Base-by-base conservation (phyloP, 2,113 vertebrate species). In the Thunnus thynnus region DNA sequence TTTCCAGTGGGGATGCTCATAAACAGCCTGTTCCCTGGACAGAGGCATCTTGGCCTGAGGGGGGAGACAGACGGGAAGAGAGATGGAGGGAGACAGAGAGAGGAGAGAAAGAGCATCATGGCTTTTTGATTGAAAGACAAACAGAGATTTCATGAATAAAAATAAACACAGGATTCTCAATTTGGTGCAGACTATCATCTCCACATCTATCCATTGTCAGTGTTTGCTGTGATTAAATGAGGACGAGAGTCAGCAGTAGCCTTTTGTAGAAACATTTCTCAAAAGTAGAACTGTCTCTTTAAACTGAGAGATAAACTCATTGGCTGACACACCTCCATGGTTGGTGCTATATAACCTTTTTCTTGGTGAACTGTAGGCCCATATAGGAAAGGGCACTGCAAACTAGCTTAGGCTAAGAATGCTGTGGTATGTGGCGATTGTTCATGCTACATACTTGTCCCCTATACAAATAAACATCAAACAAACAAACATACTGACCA, bases 1-100 rank as follows among this genome's bases (percentile, higher is more conserved):
- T 78, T 83, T 89, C 83, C 83, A 80, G 80, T 69, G 79, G 84
- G 88, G 82, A 80, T 62, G 85, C 81, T 87, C 72, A 81, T 90
- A 85, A 90, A 90, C 87, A 82, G 71, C 62, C 67, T 32, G 63
- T 25, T 84, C 84, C 89, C 78, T 72, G 77, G 85, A 79, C 58
- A 58, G 80, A 78, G 79, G 82, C 76, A 58, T 82, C 67, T 63
- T 41, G 73, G 83, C 89, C 83, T 67, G 62, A 70, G 69, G 86
- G 55, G 51, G 51, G 32, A 32, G 67, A 67, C 44, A 52, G 80
- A 88, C 44, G n/a, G 64, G 63, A 76, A 78, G 48, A 58, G 74
- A 86, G 65, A 85, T 61, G 68, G 70, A 73, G 60, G 16, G 65
- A 78, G 68, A 88, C 36, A 4, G 63, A 71, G 36, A 67, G 36